Conservation (phyloP, 2,113 vertebrate species). For the Seriola quinqueradiata region DNA sequence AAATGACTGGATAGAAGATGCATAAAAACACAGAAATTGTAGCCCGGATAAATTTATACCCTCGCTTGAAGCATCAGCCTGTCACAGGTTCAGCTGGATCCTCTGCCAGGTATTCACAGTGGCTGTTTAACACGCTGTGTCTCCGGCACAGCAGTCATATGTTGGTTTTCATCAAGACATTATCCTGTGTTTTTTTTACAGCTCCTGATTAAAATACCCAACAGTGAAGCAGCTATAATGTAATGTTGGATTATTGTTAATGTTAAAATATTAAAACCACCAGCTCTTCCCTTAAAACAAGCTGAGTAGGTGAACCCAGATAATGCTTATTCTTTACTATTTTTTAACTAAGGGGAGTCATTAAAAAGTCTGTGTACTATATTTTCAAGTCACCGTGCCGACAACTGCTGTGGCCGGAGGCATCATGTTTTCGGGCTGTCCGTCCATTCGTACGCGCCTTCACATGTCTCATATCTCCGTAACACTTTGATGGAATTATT, state of each 20-base stretch:
- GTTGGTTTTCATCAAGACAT: neutral
- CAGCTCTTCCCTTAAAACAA: neutral
- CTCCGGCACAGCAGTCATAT: neutral
- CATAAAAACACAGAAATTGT: neutral
- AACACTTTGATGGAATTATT: no score
- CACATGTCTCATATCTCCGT: no score
- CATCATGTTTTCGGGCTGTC: no score
- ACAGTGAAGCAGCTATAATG: neutral
- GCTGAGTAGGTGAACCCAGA: neutral
- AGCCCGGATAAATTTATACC: neutral
- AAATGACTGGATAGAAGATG: neutral
- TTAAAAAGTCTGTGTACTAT: no score
- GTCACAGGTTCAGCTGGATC: neutral
- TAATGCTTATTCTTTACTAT: neutral
- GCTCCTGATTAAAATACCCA: neutral
- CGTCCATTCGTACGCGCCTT: no score
- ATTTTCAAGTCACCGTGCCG: no score
- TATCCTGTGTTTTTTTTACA: neutral
- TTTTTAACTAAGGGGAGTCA: no score
- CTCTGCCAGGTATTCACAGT: neutral
- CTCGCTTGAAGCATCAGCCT: neutral
- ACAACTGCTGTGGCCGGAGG: no score
- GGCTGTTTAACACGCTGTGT: neutral
- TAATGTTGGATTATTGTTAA: neutral
- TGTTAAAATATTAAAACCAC: neutral